Conservation (phyloP, 1,140 invertebrate species). For the Maniola jurtina region DNA sequence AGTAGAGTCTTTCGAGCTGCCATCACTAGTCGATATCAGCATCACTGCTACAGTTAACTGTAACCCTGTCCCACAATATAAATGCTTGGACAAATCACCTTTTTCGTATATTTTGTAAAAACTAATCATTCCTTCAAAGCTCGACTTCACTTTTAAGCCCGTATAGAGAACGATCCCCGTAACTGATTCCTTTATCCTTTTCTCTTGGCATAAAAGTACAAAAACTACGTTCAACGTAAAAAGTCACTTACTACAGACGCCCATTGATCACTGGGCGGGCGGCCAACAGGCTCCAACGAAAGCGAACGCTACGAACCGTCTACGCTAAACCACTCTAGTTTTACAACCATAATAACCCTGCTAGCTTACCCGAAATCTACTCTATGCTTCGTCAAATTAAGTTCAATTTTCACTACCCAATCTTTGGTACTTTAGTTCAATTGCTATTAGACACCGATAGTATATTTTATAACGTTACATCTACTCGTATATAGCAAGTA, state of each 20-base stretch:
- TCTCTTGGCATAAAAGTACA: conserved; percentile 45
- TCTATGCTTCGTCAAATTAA: conserved; percentile 6
- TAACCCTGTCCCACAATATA: background rate
- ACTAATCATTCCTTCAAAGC: background rate
- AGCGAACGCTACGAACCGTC: conserved; percentile 57
- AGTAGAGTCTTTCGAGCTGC: no score
- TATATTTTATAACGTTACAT: conserved; percentile 25
- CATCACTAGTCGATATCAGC: no score
- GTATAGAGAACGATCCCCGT: conserved; percentile 21
- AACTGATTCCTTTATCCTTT: conserved; percentile 37
- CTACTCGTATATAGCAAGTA: conserved; percentile 37
- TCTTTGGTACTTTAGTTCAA: conserved; percentile 19
- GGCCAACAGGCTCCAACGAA: conserved; percentile 60
- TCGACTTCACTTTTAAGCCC: conserved; percentile 17
- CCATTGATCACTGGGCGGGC: conserved; percentile 68
- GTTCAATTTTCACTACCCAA: conserved; percentile 12
- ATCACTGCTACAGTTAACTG: no score
- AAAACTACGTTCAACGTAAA: conserved; percentile 62
- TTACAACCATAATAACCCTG: conserved; percentile 16
- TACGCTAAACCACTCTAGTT: conserved; percentile 18
- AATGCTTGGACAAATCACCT: no score
- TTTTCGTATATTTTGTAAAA: no score
- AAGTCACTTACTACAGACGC: conserved; percentile 65
- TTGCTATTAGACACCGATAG: conserved; percentile 12
- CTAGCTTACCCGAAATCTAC: conserved; percentile 3